Base-by-base conservation (phyloP, 1,140 invertebrate genomes). In the Brachionus manjavacas region DNA sequence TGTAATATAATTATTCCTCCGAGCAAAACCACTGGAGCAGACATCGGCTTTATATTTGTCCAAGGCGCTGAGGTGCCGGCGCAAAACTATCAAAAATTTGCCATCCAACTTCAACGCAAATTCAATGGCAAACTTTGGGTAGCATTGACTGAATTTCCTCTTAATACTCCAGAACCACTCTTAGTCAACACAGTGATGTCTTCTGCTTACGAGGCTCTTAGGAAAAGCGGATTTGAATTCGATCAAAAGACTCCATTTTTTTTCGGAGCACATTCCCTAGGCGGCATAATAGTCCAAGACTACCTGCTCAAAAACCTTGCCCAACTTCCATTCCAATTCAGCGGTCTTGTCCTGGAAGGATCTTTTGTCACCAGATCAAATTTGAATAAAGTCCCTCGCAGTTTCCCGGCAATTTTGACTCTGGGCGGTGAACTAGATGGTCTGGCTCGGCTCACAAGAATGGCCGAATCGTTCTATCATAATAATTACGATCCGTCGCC, bases 381-480 rank as follows among this genome's bases (percentile, higher is more conserved):
- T 43, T 20, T 46, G 8, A 41, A 11, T 1, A 70, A 46, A 55
- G 14, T 28, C 11, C n/a, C 31, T 16, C 2, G 8, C 1, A 23
- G n/a, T 20, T 60, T 60, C 20, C 60, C 60, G 3, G 16, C 35
- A 7, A 70, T 68, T 23, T 70, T 83, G 35, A 83, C 64, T 11
- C 39, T 83, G 11, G 60, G 60, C 2, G 81, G 64, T 46, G 81
- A 83, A 55, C 20, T 83, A 16, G 81, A 83, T 46, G 81, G 81
- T 83, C 35, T 83, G 43, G 81, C 81, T 52, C 60, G 81, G 4
- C n/a, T 83, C 7, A 83, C 81, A 14, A 35, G 81, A 35, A 49
- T 83, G 14, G 23, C 60, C 8, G 81, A 83, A 55, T 68, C 81
- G 25, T 83, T 70, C 14, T 70, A 83, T 20, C 60, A 68, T 20